A percentile compares a stretch with the other conserved stretches of the same genome.
Evolutionary conservation across 53 echinoderm and acorn worm genomes (phyloP).

Genomic region (Mesocentrotus franciscanus): DNA sequence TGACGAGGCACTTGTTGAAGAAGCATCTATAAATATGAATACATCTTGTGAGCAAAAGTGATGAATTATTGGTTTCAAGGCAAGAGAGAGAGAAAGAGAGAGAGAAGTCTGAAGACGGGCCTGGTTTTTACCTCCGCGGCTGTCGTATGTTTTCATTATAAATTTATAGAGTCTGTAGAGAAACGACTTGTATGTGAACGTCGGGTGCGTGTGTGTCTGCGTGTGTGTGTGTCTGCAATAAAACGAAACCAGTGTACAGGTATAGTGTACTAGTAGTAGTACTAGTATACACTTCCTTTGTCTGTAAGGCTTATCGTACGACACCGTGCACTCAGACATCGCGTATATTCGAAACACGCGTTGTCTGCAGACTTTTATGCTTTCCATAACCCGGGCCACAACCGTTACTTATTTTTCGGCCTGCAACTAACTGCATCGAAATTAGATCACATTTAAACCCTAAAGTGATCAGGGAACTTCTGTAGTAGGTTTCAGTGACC

Average conservation of each 20-base stretch:
- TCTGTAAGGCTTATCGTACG: slow-evolving; percentile 16
- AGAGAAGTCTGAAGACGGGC: not conserved
- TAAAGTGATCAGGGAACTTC: not conserved
- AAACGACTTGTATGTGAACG: not conserved
- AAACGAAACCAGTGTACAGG: not conserved
- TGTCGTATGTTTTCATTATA: not conserved
- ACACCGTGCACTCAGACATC: slow-evolving; percentile 10
- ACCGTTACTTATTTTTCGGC: not conserved
- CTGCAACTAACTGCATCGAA: not conserved
- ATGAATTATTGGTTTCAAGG: too few species aligned
- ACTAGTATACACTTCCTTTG: not conserved
- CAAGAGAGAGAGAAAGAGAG: too few species aligned
- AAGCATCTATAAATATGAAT: not conserved
- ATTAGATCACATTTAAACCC: not conserved
- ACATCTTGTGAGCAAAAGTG: not conserved
- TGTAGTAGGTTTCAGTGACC: not conserved
- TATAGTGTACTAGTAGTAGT: too few species aligned
- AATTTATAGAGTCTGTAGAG: not conserved
- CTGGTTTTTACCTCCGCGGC: not conserved
- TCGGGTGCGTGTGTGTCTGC: not conserved
- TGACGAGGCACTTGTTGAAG: too few species aligned
- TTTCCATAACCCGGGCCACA: too few species aligned
- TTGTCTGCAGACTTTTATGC: slow-evolving; percentile 25
- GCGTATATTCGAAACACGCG: not conserved
- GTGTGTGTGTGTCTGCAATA: not conserved